Evolutionary conservation across 2,797 vertebrate genomes (phyloP), one percentile per base, ranked within the genome.

Genomic region (Schizopygopsis pylzovi): DNA sequence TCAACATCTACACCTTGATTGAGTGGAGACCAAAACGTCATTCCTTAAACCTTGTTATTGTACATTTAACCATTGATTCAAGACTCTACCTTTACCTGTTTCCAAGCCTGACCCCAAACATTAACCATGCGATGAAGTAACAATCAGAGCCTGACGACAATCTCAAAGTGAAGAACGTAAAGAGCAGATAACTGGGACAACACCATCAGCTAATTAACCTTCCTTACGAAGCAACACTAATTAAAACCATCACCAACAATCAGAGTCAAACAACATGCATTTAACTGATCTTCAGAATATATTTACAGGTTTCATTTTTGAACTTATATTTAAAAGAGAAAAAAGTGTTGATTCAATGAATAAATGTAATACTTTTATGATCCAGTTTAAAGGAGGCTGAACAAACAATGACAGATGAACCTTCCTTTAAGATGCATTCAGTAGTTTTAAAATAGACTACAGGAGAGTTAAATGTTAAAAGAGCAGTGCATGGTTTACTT

Each of bases 31-130:
- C 52, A 54, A 54, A 20, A 54, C 6, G 52, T 54, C 16, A 20
- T 20, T 54, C 52, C 15, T 54, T 54, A 54, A 54, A 54, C 16
- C 16, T 20, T 18, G 52, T 54, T 54, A 54, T 54, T 54, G 16
- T 10, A 47, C 0, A 0, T 4, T 45, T 25, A 73, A 9, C n/a
- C 71, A 5, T 49, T 49, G n/a, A 18, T 73, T 47, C 45, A 8
- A 49, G 71, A 73, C 45, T 73, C 18, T 18, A 73, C 71, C n/a
- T 18, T 25, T 18, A 28, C 71, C 7, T 49, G 18, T n/a, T n/a
- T n/a, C 68, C 70, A 70, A 41, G 18, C 67, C 68, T 45, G 68
- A 73, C 71, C n/a, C 13, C 4, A 49, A 72, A 49, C 45, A 75
- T 49, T 75, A 49, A 49, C 45, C 45, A 45, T 75, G 15, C 33